These are phyloP conservation scores for Brachystomella parvula DNA, from an alignment of 1,140 invertebrate genomes.

Conservation along the genomic window DNA sequence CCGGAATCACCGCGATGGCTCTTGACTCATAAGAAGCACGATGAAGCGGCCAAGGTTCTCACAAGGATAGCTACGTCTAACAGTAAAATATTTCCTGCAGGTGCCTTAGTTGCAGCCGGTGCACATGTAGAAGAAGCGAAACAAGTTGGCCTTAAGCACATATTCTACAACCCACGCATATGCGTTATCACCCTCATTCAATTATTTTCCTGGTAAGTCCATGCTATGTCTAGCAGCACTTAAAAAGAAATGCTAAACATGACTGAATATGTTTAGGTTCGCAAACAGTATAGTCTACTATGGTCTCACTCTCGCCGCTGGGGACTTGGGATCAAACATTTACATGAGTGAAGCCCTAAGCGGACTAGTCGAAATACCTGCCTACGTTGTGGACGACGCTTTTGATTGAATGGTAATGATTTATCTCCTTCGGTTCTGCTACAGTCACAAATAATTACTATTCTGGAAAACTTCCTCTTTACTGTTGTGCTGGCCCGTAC, in stretches of 20 bases:
- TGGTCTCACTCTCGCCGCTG: conserved; percentile 29
- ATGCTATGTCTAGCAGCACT: not conserved
- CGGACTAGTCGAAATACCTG: conserved; percentile 35
- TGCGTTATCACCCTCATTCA: conserved; percentile 22
- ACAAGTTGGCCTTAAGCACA: conserved; percentile 8
- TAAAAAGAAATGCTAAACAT: not conserved
- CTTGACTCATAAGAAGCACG: conserved; percentile 19
- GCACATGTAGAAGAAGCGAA: conserved; percentile 10
- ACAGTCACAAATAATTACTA: not conserved
- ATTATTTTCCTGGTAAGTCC: conserved; percentile 31
- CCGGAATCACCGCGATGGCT: conserved; percentile 36
- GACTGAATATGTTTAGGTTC: conserved; percentile 23
- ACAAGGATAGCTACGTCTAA: conserved; percentile 21
- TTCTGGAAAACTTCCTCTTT: too few relatives aligned
- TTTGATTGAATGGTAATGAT: conserved; percentile 30
- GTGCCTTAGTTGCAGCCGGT: conserved; percentile 11
- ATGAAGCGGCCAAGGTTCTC: conserved; percentile 24
- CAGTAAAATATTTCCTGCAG: conserved; percentile 23
- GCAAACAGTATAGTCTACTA: conserved; percentile 34
- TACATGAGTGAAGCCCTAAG: conserved; percentile 29
- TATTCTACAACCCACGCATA: conserved; percentile 2
- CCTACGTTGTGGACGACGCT: conserved; percentile 31
- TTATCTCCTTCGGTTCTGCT: not conserved
- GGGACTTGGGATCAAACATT: conserved; percentile 28
- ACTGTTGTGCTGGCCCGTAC: too few relatives aligned